Percentiles rank a stretch among this genome's conserved stretches.
phyloP scores from a whole-genome alignment of 2,113 vertebrate genomes.

The Eolophus roseicapilla region DNA sequence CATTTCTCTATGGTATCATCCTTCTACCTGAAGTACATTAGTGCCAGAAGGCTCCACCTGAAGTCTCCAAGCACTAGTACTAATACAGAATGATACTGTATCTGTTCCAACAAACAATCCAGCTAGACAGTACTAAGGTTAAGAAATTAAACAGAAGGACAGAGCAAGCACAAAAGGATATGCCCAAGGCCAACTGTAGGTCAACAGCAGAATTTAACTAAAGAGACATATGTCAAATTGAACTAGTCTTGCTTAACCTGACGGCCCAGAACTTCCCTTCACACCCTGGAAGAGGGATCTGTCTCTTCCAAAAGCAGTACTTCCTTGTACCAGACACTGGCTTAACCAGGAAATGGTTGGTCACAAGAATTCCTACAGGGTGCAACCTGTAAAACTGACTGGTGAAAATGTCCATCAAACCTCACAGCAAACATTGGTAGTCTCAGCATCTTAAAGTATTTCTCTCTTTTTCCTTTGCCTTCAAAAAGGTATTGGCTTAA shows the following conservation, averaged over 20 bases:
- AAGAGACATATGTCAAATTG: not conserved
- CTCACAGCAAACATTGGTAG: rapidly evolving
- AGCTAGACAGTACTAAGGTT: not conserved
- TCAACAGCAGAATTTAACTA: not conserved
- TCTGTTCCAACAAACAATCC: not conserved
- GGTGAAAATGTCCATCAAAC: not conserved
- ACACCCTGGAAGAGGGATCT: not conserved
- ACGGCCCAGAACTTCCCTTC: not conserved
- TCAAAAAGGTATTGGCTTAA: not conserved
- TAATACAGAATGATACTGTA: not conserved
- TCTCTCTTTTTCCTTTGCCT: not conserved
- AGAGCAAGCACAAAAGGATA: not conserved
- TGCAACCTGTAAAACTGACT: not conserved
- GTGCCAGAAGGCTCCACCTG: not conserved
- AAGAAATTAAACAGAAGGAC: not conserved
- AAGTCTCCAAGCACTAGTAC: not conserved
- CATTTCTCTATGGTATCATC: not conserved
- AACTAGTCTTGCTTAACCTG: not conserved
- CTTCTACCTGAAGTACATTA: not conserved
- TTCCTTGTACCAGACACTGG: not conserved
- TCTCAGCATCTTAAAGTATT: not conserved
- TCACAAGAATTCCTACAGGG: not conserved
- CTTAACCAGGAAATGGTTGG: not conserved
- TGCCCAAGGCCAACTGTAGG: not conserved
- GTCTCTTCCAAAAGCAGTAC: not conserved